Evolutionary conservation across 2,888 invertebrate genomes (phyloP), one percentile per base, ranked within the genome.

Genomic region (Leptinotarsa rubiginosa): DNA sequence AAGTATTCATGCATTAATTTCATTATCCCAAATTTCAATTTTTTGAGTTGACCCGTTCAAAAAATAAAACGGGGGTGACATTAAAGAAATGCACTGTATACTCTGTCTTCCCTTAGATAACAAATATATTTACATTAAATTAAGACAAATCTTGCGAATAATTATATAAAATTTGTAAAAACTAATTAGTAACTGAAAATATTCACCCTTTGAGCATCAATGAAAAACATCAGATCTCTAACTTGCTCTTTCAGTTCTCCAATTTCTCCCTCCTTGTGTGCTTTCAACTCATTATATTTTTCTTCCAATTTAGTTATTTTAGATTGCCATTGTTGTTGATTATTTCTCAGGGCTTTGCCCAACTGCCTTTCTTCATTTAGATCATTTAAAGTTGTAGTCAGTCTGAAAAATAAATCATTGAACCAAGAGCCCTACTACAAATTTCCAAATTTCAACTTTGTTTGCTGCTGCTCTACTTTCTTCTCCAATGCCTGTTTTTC

Each of bases 211-310:
- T 95, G 95, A 1, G 97, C 98, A 81, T 98, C 96, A 82, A 99
- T 92, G 87, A 95, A 98, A 89, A 99, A 97, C 97, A 98, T 97
- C 67, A 99, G 91, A 90, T 99, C 99, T 50, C 96, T 91, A 12
- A 99, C 90, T 89, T 99, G 97, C 83, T 99, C 98, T 80, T 94
- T 93, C 47, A 99, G 89, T 22, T 97, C 97, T 0, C 88, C 81
- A n/a, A 97, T 91, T 91, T 97, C 93, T 65, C 87, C 83, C 72
- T 91, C 90, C 79, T 90, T 91, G 83, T 78, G 88, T 84, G 80
- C 85, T 86, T 85, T 84, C 74, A 75, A 87, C 87, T 85, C 90
- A 80, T 76, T 88, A 86, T 70, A 87, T 81, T 77, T 89, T 72
- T 89, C 88, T 80, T 93, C 92, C 18, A 93, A 83, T 25, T 87